Percentiles rank a stretch among this genome's conserved stretches.
These are phyloP conservation scores for Tympanuchus pallidicinctus DNA, from an alignment of 2,113 vertebrate genomes.

Conservation along the genomic window DNA sequence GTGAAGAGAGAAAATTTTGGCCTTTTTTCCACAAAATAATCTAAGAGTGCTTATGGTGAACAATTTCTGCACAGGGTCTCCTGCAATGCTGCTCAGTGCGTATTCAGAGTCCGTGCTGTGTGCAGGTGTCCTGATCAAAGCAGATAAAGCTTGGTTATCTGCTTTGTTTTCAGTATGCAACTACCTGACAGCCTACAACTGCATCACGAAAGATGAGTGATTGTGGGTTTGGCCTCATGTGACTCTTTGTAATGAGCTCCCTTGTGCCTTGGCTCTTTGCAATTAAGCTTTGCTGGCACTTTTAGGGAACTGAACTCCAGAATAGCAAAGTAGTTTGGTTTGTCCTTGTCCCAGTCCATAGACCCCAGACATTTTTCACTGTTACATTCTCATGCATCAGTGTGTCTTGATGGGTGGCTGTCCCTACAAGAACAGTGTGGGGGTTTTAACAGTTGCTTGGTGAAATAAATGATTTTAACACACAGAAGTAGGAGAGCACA, in stretches of 20 bases:
- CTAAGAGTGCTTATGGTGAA: neutral
- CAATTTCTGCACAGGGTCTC: neutral
- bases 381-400: neutral
- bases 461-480: neutral
- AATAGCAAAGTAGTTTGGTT: neutral
- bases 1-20: neutral
- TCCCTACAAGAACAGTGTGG: neutral
- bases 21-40: rapidly evolving
- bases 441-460: neutral
- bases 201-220: neutral
- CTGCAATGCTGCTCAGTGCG: neutral
- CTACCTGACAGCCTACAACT: neutral
- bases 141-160: neutral
- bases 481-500: neutral
- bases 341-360: neutral
- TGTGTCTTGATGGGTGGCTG: neutral
- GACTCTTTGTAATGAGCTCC: neutral
- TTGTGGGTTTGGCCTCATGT: neutral
- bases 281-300: neutral
- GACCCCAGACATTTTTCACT: neutral
- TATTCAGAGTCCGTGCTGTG: neutral
- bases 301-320: neutral
- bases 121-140: neutral
- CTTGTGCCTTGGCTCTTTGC: rapidly evolving
- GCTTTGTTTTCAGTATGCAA: neutral